phyloP scores from a whole-genome alignment of 1,140 invertebrate species.

The Ephestia elutella region DNA sequence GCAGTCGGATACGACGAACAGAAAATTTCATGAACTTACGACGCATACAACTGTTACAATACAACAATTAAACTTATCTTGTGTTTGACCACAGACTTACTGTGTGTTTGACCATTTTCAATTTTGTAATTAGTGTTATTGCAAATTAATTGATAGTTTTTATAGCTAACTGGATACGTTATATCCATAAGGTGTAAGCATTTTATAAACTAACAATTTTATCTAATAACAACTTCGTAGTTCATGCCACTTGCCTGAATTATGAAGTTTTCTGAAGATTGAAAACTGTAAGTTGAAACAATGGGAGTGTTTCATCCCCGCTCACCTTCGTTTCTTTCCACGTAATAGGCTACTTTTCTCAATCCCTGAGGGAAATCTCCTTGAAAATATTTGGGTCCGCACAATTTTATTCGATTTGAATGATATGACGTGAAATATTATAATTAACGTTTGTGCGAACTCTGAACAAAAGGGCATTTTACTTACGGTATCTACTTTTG shows the following conservation, averaged over 20 bases:
- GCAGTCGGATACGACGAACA: too few relatives aligned
- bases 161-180: too few relatives aligned
- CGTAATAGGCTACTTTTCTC: constrained; percentile 53
- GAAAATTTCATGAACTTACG: too few relatives aligned
- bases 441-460: neutral
- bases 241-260: constrained; percentile 45
- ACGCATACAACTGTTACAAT: too few relatives aligned
- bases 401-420: constrained; percentile 7
- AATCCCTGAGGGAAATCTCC: constrained; percentile 29
- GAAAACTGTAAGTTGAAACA: constrained; percentile 61
- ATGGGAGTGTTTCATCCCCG: constrained; percentile 38
- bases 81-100: too few relatives aligned
- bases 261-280: constrained; percentile 59
- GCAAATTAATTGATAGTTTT: too few relatives aligned
- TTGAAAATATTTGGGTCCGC: constrained; percentile 4
- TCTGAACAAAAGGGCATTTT: neutral
- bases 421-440: neutral
- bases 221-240: constrained; percentile 32
- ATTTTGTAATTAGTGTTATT: too few relatives aligned
- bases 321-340: constrained; percentile 21
- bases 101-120: too few relatives aligned
- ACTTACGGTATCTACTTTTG: neutral
- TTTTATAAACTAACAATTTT: too few relatives aligned
- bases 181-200: too few relatives aligned
- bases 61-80: too few relatives aligned